Evolutionary conservation across 1,140 invertebrate genomes (phyloP).

Genomic region (Papilio dardanus): DNA sequence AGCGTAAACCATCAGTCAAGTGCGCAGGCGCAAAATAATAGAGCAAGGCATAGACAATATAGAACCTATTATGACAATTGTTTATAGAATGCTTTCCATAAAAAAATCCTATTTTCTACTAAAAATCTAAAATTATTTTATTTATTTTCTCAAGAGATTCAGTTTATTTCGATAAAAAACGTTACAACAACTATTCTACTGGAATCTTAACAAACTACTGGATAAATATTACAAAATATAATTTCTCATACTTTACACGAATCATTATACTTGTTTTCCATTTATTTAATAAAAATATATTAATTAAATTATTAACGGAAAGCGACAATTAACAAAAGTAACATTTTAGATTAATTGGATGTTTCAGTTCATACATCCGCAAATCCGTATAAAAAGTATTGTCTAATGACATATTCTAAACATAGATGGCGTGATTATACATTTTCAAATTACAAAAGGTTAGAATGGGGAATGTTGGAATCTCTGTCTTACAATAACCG

Average conservation of each 20-base stretch:
- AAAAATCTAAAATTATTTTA: neutral
- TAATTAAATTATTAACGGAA: neutral
- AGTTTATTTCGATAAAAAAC: neutral
- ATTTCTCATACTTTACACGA: neutral
- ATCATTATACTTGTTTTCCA: neutral
- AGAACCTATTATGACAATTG: constrained; percentile 45
- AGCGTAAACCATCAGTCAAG: constrained; percentile 79
- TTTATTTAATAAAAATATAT: neutral
- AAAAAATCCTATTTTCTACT: neutral
- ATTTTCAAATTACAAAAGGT: neutral
- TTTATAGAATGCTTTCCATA: constrained; percentile 22
- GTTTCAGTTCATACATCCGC: neutral
- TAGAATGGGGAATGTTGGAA: no score
- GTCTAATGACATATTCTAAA: neutral
- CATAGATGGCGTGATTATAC: neutral
- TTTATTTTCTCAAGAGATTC: neutral
- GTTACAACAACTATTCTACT: no score
- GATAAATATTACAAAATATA: neutral
- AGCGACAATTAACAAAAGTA: neutral
- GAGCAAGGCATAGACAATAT: constrained; percentile 76
- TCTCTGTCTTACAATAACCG: no score
- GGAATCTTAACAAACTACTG: neutral
- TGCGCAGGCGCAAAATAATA: constrained; percentile 83
- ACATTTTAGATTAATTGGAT: neutral
- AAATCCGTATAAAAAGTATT: neutral